Conservation (phyloP, 2,113 vertebrate species). For the Tapirus terrestris region DNA sequence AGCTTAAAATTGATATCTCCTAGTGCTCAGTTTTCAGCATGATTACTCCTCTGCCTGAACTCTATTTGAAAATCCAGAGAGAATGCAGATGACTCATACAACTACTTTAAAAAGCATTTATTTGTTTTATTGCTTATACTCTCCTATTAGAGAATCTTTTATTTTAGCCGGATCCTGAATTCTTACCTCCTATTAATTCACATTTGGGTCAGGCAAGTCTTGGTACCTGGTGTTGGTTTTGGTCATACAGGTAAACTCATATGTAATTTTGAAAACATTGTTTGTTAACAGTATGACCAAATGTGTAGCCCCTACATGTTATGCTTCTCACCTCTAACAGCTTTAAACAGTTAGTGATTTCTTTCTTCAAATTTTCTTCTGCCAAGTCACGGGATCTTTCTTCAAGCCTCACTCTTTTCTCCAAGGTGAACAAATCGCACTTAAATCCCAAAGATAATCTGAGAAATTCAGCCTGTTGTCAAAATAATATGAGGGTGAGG, state of each 20-base stretch:
- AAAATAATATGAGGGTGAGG: not conserved
- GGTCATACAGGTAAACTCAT: not conserved
- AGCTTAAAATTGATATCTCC: not conserved
- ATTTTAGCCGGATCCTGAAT: not conserved
- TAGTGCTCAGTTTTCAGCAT: not conserved
- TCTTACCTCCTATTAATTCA: not conserved
- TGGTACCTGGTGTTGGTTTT: not conserved
- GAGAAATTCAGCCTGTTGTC: constrained; percentile 94
- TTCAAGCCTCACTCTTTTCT: constrained; percentile 95
- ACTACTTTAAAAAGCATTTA: not conserved
- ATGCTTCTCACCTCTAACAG: constrained; percentile 90
- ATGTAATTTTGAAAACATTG: not conserved
- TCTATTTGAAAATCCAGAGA: not conserved
- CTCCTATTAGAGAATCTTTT: not conserved
- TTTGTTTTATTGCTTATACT: not conserved
- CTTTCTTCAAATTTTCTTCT: constrained; percentile 95
- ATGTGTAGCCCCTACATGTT: not conserved
- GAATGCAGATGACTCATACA: not conserved
- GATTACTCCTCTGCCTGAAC: not conserved
- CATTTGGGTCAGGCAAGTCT: not conserved
- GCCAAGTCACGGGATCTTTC: constrained; percentile 95
- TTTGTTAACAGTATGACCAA: not conserved
- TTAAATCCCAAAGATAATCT: constrained; percentile 96
- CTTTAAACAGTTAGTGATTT: constrained; percentile 93
- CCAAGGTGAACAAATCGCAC: constrained; percentile 97